Evolutionary conservation across 2,797 vertebrate species (phyloP).

Genomic region (Ispidina picta): DNA sequence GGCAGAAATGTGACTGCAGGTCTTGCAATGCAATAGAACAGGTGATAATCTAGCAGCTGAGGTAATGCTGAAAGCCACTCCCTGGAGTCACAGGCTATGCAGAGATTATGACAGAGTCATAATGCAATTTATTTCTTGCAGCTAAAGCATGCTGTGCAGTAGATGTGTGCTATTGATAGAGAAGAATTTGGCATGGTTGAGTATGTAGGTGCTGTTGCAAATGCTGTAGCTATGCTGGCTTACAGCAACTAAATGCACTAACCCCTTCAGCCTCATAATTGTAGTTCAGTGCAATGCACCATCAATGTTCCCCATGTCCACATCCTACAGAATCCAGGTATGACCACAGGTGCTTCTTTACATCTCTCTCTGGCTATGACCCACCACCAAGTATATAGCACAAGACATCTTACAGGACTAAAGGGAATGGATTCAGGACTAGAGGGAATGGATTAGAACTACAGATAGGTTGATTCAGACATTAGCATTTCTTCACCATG

Average conservation of each 20-base stretch:
- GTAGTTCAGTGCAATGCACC: accelerated
- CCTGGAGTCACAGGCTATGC: neutral
- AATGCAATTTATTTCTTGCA: neutral
- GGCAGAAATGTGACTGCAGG: neutral
- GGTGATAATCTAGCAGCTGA: neutral
- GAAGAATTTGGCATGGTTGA: neutral
- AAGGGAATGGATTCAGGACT: too few species aligned
- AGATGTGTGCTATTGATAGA: neutral
- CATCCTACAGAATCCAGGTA: neutral
- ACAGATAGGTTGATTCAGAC: too few species aligned
- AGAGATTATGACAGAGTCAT: neutral
- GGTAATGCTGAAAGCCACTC: neutral
- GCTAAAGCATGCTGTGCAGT: neutral
- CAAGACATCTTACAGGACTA: neutral
- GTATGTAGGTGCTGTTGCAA: neutral
- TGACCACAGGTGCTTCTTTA: neutral
- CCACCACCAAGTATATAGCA: neutral
- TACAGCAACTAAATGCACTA: neutral
- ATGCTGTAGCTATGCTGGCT: neutral
- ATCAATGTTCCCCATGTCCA: neutral
- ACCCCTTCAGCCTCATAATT: neutral
- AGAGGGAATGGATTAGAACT: too few species aligned
- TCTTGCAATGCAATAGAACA: neutral
- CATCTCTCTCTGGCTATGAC: neutral
- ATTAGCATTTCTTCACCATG: too few species aligned